These are phyloP conservation scores for Dicentrarchus labrax DNA, from an alignment of 2,113 vertebrate genomes.

Conservation along the genomic window DNA sequence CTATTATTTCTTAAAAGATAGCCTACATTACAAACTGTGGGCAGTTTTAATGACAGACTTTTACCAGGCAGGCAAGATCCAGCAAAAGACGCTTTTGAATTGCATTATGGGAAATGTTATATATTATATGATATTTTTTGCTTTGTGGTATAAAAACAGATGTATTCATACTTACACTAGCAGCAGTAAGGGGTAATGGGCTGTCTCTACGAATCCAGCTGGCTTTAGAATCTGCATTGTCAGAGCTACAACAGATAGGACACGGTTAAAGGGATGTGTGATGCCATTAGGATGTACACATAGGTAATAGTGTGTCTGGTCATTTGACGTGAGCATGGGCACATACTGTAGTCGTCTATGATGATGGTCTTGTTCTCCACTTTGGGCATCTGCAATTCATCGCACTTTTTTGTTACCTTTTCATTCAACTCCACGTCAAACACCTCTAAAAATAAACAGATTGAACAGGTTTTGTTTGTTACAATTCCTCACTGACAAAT, in stretches of 20 bases:
- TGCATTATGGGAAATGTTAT: too few species aligned
- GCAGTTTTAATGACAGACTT: too few species aligned
- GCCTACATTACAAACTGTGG: too few species aligned
- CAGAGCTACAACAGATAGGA: slow-evolving; percentile 83
- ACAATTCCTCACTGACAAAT: neutral
- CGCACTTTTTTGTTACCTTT: slow-evolving; percentile 84
- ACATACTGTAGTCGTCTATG: slow-evolving; percentile 93
- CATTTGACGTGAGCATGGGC: neutral
- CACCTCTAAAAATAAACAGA: slow-evolving; percentile 84
- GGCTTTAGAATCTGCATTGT: slow-evolving; percentile 95
- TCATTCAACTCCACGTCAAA: slow-evolving; percentile 92
- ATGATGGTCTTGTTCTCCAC: slow-evolving; percentile 88
- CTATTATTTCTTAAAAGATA: too few species aligned
- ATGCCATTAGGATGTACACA: neutral
- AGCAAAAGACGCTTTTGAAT: too few species aligned
- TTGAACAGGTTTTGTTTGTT: neutral
- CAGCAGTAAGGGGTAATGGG: slow-evolving; percentile 93
- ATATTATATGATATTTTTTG: neutral
- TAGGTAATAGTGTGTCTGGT: neutral
- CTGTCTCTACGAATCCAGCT: slow-evolving; percentile 87
- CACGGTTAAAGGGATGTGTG: neutral
- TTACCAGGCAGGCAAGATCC: too few species aligned
- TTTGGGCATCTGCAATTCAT: slow-evolving; percentile 92
- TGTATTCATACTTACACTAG: slow-evolving; percentile 90
- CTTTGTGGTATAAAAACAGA: neutral